A percentile compares a stretch with the other conserved stretches of the same genome.
phyloP scores from a whole-genome alignment of 2,113 vertebrate species.

The Lethenteron reissneri region DNA sequence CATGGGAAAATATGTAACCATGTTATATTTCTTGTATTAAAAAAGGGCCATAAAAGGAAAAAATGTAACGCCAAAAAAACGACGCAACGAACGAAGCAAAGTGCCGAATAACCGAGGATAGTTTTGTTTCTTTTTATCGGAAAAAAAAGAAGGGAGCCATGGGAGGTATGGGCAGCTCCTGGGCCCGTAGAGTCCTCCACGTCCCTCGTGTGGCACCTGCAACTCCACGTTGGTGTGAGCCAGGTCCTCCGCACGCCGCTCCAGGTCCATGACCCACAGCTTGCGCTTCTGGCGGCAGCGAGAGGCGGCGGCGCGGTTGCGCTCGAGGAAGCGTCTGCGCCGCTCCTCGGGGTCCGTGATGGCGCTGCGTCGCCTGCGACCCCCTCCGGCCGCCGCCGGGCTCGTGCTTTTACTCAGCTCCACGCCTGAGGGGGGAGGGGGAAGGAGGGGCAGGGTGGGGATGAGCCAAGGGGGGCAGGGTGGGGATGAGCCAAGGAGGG shows the following conservation, averaged over 20 bases:
- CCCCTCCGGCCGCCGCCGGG: constrained; percentile 57
- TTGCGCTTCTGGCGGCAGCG: constrained; percentile 91
- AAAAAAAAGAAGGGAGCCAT: no score
- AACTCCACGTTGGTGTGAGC: constrained; percentile 68
- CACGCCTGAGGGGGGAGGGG: constrained; percentile 33
- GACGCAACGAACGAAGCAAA: no score
- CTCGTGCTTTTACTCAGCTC: constrained; percentile 57
- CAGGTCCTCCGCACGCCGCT: constrained; percentile 90
- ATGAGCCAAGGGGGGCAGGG: no score
- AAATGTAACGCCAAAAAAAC: no score
- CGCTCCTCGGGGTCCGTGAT: constrained; percentile 72
- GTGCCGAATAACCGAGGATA: no score
- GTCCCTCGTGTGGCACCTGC: constrained; percentile 25
- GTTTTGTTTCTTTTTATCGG: no score
- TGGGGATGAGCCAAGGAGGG: no score
- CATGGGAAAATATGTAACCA: no score
- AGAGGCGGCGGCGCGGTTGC: constrained; percentile 72
- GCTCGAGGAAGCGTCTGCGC: constrained; percentile 72
- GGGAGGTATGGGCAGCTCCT: no score
- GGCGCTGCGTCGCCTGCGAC: constrained; percentile 33
- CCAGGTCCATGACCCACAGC: constrained; percentile 68
- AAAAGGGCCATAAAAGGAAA: no score
- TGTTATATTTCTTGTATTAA: no score
- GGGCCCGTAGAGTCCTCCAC: no score
- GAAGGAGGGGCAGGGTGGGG: background rate